phyloP scores from a whole-genome alignment of 2,797 vertebrate species.

The Sphenopsis melanotis region DNA sequence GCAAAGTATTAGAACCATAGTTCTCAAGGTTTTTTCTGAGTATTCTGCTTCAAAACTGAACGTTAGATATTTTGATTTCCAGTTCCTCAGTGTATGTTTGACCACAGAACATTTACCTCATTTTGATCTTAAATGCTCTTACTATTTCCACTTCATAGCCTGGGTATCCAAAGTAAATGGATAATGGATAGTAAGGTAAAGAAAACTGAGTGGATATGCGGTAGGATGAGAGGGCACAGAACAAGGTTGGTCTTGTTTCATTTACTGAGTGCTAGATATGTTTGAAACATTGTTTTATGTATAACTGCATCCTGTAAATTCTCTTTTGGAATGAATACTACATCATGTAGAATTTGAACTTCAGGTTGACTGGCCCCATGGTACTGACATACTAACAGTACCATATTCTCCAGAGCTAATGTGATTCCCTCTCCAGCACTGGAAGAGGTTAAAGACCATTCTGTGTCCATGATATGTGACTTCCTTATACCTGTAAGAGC shows the following conservation, averaged over 20 bases:
- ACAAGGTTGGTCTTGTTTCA: background rate
- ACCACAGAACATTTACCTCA: background rate
- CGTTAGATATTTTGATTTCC: accelerated
- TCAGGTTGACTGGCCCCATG: background rate
- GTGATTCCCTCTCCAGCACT: background rate
- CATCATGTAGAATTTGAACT: background rate
- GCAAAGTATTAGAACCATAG: background rate
- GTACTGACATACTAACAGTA: background rate
- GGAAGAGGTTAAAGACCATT: background rate
- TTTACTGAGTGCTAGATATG: background rate
- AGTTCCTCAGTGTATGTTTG: background rate
- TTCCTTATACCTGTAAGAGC: background rate
- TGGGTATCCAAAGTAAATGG: background rate
- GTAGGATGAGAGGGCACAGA: background rate
- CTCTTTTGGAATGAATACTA: background rate
- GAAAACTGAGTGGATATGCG: background rate
- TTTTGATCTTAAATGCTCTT: background rate
- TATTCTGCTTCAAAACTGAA: background rate
- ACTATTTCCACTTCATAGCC: background rate
- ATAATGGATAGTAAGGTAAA: background rate
- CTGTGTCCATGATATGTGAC: accelerated
- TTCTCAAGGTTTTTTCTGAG: background rate
- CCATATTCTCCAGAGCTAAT: background rate
- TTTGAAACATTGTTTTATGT: background rate
- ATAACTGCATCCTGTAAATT: background rate